Evolutionary conservation across 2,797 vertebrate species (phyloP).

Genomic region (Liasis olivaceus): DNA sequence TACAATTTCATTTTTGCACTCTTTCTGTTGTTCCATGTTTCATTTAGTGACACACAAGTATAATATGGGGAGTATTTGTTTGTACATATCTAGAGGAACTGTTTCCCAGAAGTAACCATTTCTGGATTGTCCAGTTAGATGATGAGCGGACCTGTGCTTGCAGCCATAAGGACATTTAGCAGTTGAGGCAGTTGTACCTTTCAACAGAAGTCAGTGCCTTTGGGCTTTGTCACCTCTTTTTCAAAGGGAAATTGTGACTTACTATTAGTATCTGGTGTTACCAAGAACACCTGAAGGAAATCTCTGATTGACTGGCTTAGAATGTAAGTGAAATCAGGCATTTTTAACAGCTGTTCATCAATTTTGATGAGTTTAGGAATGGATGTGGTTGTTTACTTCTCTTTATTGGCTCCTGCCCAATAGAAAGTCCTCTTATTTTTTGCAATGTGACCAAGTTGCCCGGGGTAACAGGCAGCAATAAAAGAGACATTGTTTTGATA

Average conservation of each 20-base stretch:
- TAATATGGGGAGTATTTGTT: background rate
- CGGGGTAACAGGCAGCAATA: background rate
- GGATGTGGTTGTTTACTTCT: background rate
- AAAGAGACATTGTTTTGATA: background rate
- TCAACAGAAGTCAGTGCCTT: fast-evolving
- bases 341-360: background rate
- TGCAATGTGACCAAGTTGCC: background rate
- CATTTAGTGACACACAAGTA: background rate
- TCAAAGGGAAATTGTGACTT: background rate
- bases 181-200: fast-evolving
- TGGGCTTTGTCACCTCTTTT: background rate
- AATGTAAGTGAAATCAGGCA: background rate
- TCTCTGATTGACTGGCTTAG: background rate
- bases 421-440: background rate
- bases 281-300: constrained; percentile 41
- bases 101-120: background rate
- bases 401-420: background rate
- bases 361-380: background rate
- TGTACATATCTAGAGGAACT: background rate
- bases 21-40: constrained; percentile 3
- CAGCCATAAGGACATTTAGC: background rate
- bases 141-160: background rate
- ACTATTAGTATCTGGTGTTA: constrained; percentile 19
- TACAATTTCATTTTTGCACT: constrained; percentile 1
- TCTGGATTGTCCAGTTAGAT: background rate